These are phyloP conservation scores for Tenthredo amoena DNA, from an alignment of 2,888 invertebrate genomes.

Conservation along the genomic window DNA sequence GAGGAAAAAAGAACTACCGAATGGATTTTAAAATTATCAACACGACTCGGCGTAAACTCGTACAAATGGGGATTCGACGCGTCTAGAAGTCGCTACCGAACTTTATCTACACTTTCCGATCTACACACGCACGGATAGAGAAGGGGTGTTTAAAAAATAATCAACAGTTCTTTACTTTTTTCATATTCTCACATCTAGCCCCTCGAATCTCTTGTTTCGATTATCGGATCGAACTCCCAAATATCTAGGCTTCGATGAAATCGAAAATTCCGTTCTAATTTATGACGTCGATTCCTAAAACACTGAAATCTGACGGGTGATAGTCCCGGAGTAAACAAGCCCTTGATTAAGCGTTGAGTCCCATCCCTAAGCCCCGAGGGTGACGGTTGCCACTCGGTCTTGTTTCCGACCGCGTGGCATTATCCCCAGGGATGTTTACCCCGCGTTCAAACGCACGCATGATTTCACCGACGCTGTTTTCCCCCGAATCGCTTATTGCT, in stretches of 20 bases:
- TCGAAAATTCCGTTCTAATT: background rate
- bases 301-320: background rate
- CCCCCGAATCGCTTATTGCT: background rate
- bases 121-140: background rate
- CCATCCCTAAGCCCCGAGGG: background rate
- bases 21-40: conserved; percentile 29
- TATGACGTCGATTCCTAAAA: background rate
- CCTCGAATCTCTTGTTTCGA: background rate
- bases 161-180: background rate
- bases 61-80: conserved; percentile 44
- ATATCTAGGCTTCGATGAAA: background rate
- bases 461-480: conserved; percentile 48
- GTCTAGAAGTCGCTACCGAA: conserved; percentile 49
- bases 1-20: background rate
- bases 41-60: conserved; percentile 35
- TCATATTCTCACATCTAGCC: background rate
- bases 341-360: background rate
- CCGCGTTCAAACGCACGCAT: background rate
- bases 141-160: conserved; percentile 5
- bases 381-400: background rate
- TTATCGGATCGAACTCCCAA: background rate
- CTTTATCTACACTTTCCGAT: conserved; percentile 19
- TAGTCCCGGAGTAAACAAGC: background rate
- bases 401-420: background rate
- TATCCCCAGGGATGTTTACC: conserved; percentile 10